These are phyloP conservation scores for Corynorhinus townsendii DNA, from an alignment of 2,113 vertebrate genomes.

Conservation along the genomic window DNA sequence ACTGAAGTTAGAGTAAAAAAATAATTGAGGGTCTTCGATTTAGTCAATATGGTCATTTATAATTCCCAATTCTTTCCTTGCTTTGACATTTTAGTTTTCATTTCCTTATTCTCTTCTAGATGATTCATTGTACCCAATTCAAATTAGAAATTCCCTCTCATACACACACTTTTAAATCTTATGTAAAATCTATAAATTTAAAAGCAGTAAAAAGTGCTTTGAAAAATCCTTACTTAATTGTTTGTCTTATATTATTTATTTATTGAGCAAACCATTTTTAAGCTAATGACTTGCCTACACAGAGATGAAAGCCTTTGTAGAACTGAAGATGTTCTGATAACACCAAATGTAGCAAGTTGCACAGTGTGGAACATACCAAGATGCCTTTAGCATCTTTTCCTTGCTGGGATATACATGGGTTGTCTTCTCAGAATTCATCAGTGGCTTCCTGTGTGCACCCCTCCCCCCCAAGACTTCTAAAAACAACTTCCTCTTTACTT, in stretches of 20 bases:
- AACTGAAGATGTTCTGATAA: background rate
- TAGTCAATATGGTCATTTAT: background rate
- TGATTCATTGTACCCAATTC: background rate
- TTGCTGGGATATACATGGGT: background rate
- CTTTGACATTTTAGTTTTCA: background rate
- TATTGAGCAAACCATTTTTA: background rate
- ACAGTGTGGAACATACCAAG: background rate
- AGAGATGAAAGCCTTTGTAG: background rate
- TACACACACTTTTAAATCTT: background rate
- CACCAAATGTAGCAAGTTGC: background rate
- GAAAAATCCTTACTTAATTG: background rate
- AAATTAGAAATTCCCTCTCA: background rate
- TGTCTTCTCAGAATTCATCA: slow-evolving; percentile 24
- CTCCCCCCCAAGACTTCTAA: background rate
- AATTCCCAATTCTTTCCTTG: background rate
- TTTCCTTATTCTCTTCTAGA: background rate
- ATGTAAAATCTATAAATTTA: background rate
- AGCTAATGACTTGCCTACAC: background rate
- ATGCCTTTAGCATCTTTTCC: background rate
- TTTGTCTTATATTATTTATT: background rate
- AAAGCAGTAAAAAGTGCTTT: background rate
- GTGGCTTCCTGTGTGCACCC: slow-evolving; percentile 12
- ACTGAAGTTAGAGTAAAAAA: background rate
- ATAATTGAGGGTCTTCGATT: background rate
- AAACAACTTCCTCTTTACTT: background rate